These are phyloP conservation scores for Mesocentrotus franciscanus DNA, from an alignment of 53 echinoderm and acorn worm genomes.

Conservation along the genomic window DNA sequence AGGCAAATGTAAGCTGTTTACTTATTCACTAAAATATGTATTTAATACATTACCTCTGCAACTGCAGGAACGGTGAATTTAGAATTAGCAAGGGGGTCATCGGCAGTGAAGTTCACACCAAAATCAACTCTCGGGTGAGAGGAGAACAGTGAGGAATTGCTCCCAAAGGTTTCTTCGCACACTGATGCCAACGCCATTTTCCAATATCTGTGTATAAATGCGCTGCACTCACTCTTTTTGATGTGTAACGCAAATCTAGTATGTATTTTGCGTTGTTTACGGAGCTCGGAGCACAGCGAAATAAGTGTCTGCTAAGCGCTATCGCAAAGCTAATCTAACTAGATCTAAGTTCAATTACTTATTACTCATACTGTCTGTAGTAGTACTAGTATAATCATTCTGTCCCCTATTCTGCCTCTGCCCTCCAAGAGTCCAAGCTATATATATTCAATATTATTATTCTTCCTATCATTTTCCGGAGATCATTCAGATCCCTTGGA, in stretches of 20 bases:
- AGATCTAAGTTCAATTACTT: no score
- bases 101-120: slow-evolving; percentile 72
- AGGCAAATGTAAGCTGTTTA: not conserved
- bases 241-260: not conserved
- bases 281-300: not conserved
- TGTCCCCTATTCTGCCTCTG: no score
- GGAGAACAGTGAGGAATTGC: slow-evolving; percentile 64
- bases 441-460: no score
- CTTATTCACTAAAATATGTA: not conserved
- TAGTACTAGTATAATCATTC: no score
- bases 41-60: slow-evolving; percentile 72
- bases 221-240: not conserved
- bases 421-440: no score
- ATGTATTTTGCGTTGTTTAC: not conserved
- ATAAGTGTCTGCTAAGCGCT: not conserved
- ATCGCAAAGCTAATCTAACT: no score
- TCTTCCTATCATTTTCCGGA: not conserved
- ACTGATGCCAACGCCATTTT: slow-evolving; percentile 87
- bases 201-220: not conserved
- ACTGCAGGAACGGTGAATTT: slow-evolving; percentile 93
- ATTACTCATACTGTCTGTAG: no score
- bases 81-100: slow-evolving; percentile 80
- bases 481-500: not conserved
- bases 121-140: slow-evolving; percentile 58
- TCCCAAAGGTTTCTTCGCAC: slow-evolving; percentile 70